Evolutionary conservation across 2,113 vertebrate genomes (phyloP).

Genomic region (Ciconia maguari): DNA sequence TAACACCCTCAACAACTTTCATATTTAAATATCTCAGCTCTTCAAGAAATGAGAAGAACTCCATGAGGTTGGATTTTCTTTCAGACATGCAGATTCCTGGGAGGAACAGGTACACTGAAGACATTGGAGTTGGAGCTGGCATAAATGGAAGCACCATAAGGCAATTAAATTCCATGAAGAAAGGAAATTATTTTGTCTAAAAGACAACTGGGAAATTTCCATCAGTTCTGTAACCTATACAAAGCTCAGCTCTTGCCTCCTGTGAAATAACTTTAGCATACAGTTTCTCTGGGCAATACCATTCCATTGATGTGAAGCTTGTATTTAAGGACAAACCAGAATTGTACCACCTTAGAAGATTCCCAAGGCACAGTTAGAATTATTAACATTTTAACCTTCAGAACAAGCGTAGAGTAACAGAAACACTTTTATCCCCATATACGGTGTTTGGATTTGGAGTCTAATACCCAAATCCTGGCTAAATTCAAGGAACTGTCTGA

Average conservation of each 20-base stretch:
- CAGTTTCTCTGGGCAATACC: not conserved
- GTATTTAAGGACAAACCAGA: not conserved
- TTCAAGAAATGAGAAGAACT: not conserved
- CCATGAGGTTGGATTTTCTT: not conserved
- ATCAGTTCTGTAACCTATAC: not conserved
- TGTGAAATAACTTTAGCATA: not conserved
- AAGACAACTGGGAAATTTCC: not conserved
- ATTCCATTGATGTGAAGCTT: not conserved
- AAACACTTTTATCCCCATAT: not conserved
- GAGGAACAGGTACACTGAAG: not conserved
- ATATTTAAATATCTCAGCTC: not conserved
- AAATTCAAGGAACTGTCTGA: not conserved
- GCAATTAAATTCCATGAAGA: not conserved
- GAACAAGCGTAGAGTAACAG: not conserved
- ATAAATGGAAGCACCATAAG: not conserved
- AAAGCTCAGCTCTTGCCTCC: not conserved
- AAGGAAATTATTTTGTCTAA: not conserved
- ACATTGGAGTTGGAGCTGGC: not conserved
- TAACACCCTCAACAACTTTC: not conserved
- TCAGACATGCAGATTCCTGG: accelerated
- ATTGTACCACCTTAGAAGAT: not conserved
- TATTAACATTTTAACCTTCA: not conserved
- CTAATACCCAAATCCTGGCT: not conserved
- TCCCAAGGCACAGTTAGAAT: not conserved
- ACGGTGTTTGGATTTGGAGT: not conserved